These are phyloP conservation scores for Cybosia mesomella DNA, from an alignment of 2,888 invertebrate genomes.

Conservation along the genomic window DNA sequence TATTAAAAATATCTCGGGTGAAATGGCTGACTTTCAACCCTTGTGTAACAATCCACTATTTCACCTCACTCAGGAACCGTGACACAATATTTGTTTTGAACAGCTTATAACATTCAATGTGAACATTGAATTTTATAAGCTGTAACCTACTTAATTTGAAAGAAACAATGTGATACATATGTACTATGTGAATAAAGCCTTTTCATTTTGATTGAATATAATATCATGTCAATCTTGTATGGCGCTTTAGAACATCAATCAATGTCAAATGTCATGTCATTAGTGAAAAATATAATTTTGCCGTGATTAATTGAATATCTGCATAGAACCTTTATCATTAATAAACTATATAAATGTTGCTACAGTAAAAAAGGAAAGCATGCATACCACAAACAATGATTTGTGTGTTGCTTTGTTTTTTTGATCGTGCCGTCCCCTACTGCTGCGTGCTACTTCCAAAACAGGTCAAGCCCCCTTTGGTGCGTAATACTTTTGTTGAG, in stretches of 20 bases:
- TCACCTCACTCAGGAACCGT: too few species aligned
- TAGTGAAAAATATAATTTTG: neutral
- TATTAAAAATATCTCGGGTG: too few species aligned
- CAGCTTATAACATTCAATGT: too few species aligned
- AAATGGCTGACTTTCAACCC: too few species aligned
- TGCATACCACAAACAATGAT: constrained; percentile 1
- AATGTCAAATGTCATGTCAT: neutral
- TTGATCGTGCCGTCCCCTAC: neutral
- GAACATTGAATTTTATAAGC: too few species aligned
- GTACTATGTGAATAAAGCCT: neutral
- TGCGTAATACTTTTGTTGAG: neutral
- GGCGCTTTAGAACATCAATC: neutral
- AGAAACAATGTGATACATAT: neutral
- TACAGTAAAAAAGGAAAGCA: neutral
- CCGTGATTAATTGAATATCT: neutral
- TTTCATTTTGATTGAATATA: neutral
- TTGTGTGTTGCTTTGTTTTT: constrained; percentile 1
- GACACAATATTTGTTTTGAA: too few species aligned
- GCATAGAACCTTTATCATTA: constrained; percentile 1
- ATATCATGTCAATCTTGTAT: neutral
- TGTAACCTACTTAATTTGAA: neutral
- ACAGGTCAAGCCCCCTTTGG: neutral
- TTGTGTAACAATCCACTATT: too few species aligned
- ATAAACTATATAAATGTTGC: constrained; percentile 1
- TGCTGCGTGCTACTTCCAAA: neutral